Conservation (phyloP, 2,797 vertebrate species). For the Cyprinella venusta region DNA sequence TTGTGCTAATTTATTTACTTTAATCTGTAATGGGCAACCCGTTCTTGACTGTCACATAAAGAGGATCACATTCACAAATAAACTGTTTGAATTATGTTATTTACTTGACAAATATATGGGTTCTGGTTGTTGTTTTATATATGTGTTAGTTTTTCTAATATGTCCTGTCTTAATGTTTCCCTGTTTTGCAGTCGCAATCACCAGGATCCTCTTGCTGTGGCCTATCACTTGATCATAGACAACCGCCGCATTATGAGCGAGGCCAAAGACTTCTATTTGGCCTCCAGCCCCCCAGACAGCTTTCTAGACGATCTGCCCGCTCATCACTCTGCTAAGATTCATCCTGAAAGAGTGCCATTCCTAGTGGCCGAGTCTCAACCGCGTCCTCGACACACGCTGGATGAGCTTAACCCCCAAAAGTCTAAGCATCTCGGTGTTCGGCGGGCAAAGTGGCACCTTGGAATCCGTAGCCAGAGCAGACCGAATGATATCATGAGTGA, state of each 20-base stretch:
- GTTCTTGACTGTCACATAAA: not conserved
- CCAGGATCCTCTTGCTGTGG: constrained; percentile 94
- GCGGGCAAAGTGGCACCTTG: constrained; percentile 97
- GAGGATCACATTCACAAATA: not conserved
- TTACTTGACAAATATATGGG: too few species aligned
- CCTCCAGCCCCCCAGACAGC: constrained; percentile 93
- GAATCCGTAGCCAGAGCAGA: constrained; percentile 96
- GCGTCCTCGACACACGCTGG: constrained; percentile 90
- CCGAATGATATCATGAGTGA: constrained; percentile 99
- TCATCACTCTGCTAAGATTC: constrained; percentile 78
- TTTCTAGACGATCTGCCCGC: constrained; percentile 91
- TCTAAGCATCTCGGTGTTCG: constrained; percentile 96
- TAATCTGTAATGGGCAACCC: not conserved
- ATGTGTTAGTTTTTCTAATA: not conserved
- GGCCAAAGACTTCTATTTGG: constrained; percentile 98
- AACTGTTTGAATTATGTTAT: not conserved
- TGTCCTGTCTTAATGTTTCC: not conserved
- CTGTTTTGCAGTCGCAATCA: constrained; percentile 80
- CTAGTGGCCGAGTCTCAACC: constrained; percentile 87
- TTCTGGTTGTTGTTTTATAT: not conserved
- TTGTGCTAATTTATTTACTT: not conserved
- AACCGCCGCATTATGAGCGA: constrained; percentile 98
- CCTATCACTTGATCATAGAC: constrained; percentile 99
- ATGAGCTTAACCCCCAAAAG: constrained; percentile 97
- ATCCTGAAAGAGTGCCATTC: constrained; percentile 94